These are phyloP conservation scores for Trialeurodes vaporariorum DNA, from an alignment of 1,140 invertebrate species.

Conservation along the genomic window DNA sequence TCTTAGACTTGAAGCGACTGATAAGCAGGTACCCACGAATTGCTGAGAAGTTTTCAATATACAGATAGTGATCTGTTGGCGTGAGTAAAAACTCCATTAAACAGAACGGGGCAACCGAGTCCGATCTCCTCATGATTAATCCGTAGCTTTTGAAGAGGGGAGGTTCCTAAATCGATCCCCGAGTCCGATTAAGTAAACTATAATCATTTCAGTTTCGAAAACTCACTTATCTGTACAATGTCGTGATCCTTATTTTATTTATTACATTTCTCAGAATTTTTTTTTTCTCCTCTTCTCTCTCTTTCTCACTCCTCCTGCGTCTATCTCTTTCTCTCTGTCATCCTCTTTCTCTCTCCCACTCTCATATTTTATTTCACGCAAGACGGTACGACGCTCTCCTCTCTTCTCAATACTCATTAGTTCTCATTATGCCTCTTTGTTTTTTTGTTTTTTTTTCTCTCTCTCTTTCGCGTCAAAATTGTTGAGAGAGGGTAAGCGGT, in stretches of 20 bases:
- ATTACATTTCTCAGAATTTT: neutral
- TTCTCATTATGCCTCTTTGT: neutral
- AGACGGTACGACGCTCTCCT: too few species aligned
- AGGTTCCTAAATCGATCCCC: neutral
- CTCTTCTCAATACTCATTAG: neutral
- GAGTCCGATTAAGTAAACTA: neutral
- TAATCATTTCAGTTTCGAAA: conserved; percentile 1
- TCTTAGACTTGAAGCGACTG: too few species aligned
- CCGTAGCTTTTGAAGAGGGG: neutral
- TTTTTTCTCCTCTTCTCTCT: neutral
- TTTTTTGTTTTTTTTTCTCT: too few species aligned
- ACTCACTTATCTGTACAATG: neutral
- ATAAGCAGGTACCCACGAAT: neutral
- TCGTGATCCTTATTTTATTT: conserved; percentile 1
- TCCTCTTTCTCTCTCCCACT: too few species aligned
- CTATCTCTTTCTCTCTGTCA: too few species aligned
- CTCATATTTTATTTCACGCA: too few species aligned
- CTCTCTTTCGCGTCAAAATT: too few species aligned
- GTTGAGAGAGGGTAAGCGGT: too few species aligned
- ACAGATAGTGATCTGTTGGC: neutral
- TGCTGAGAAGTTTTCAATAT: neutral
- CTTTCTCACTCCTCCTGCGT: too few species aligned
- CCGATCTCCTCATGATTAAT: neutral
- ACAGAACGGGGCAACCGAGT: neutral
- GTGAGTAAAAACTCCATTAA: neutral